Evolutionary conservation across 2,888 invertebrate genomes (phyloP), one percentile per base, ranked within the genome.

Genomic region (Myathropa florea): DNA sequence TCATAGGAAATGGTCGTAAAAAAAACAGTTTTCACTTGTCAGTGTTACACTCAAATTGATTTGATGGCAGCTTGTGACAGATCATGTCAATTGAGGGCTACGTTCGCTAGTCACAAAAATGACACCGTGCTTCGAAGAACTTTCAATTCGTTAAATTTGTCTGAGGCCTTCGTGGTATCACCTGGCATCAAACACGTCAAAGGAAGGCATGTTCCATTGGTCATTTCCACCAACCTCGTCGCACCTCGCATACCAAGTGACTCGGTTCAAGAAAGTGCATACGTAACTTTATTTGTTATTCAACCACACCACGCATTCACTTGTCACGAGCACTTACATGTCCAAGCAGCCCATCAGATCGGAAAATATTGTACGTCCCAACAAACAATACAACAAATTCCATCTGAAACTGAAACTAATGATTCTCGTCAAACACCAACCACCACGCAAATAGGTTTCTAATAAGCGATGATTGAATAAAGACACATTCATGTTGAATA

Each of bases 401-500:
- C 75, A 46, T 39, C 39, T 26, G 36, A 28, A 65, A 59, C n/a
- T 68, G 30, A 33, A 61, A 14, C 33, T 60, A 68, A 61, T 77
- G 33, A 70, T 65, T 83, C 68, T 55, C 46, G 46, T 46, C 46
- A 7, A 36, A 57, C 30, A 72, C 55, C n/a, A n/a, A 65, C 46
- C 59, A 64, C 33, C 24, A 39, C 21, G 12, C 59, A 70, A 79
- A 64, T 75, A 63, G 60, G 64, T 57, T 83, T 83, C 64, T 75
- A 83, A 83, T 75, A 46, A 83, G 70, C 55, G 59, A 46, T 83
- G 79, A 79, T 83, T 83, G 79, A 65, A 75, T 64, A 59, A 68
- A 73, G 78, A 63, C 64, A 71, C 59, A 33, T 21, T 46, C n/a
- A 65, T 57, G 46, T 18, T 14, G 26, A 28, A 75, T 14, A 61